Evolutionary conservation across 1,140 invertebrate genomes (phyloP).

Genomic region (Propsilocerus akamusi): DNA sequence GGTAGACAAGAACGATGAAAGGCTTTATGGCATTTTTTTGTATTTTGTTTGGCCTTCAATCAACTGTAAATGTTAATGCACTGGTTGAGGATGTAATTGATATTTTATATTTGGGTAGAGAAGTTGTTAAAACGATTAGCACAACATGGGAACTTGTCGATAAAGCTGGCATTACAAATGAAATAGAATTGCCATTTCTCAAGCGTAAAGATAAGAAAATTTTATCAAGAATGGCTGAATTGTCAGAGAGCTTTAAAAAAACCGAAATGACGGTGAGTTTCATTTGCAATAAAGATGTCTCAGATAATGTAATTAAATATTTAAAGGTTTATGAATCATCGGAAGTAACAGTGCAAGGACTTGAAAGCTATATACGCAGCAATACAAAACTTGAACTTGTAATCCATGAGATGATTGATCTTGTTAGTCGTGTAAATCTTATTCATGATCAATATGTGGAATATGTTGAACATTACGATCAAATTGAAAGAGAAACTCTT

Average conservation of each 20-base stretch:
- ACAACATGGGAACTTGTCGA: slow-evolving; percentile 40
- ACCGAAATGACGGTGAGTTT: slow-evolving; percentile 16
- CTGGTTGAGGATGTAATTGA: slow-evolving; percentile 36
- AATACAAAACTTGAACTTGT: slow-evolving; percentile 30
- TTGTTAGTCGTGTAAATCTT: slow-evolving; percentile 33
- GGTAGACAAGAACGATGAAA: no score
- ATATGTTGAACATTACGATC: slow-evolving; percentile 28
- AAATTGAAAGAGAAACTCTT: slow-evolving; percentile 40
- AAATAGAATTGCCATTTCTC: slow-evolving; percentile 34
- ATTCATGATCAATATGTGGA: slow-evolving; percentile 32
- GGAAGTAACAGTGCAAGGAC: background rate
- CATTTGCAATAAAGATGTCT: background rate
- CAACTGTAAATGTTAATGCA: slow-evolving; percentile 10
- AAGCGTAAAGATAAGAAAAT: slow-evolving; percentile 32
- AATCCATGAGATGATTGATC: slow-evolving; percentile 34
- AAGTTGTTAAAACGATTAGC: slow-evolving; percentile 32
- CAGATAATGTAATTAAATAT: slow-evolving; percentile 4
- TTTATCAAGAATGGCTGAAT: slow-evolving; percentile 25
- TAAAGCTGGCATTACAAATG: slow-evolving; percentile 27
- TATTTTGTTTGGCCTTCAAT: no score
- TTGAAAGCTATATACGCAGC: slow-evolving; percentile 16
- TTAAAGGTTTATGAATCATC: slow-evolving; percentile 4
- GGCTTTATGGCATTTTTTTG: slow-evolving; percentile 10
- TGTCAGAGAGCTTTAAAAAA: slow-evolving; percentile 25
- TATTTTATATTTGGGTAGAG: slow-evolving; percentile 35